Evolutionary conservation across 2,797 vertebrate genomes (phyloP).

Genomic region (Heliangelus exortis): DNA sequence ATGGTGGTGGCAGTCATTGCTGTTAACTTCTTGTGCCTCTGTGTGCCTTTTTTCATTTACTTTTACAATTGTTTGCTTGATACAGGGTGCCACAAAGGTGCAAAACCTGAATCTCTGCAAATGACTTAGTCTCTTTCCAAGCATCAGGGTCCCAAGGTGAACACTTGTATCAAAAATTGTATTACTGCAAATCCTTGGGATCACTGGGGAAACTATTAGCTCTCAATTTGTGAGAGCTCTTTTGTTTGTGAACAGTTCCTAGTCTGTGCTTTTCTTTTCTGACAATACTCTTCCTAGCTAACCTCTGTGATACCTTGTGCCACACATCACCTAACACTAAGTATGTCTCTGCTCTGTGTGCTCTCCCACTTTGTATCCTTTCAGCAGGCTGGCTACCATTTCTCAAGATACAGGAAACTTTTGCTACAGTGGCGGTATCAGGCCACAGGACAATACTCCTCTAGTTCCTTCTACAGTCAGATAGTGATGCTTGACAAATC

Average conservation of each 20-base stretch:
- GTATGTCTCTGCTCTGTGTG: not conserved
- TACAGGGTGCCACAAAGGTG: slow-evolving; percentile 32
- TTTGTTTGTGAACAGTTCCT: slow-evolving; percentile 32
- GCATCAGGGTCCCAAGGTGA: slow-evolving; percentile 46
- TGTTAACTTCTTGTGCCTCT: slow-evolving; percentile 26
- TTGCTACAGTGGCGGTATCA: not conserved
- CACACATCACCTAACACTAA: not conserved
- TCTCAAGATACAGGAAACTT: not conserved
- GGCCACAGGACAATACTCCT: not conserved
- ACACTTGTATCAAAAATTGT: slow-evolving; percentile 49
- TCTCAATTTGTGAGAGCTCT: slow-evolving; percentile 44
- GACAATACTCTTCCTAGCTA: not conserved
- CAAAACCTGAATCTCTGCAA: slow-evolving; percentile 36
- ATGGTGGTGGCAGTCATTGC: not conserved
- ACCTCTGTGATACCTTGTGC: slow-evolving; percentile 1
- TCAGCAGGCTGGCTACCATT: not conserved
- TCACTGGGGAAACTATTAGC: slow-evolving; percentile 52
- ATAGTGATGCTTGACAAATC: not conserved
- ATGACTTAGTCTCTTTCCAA: slow-evolving; percentile 35
- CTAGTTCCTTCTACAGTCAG: not conserved
- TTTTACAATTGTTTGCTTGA: slow-evolving; percentile 52
- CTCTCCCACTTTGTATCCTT: not conserved
- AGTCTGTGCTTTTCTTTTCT: slow-evolving; percentile 27
- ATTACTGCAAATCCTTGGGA: slow-evolving; percentile 49
- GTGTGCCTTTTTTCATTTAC: slow-evolving; percentile 57